Conservation (phyloP, 2,888 invertebrate genomes). For the Dicyrtomina minuta region DNA sequence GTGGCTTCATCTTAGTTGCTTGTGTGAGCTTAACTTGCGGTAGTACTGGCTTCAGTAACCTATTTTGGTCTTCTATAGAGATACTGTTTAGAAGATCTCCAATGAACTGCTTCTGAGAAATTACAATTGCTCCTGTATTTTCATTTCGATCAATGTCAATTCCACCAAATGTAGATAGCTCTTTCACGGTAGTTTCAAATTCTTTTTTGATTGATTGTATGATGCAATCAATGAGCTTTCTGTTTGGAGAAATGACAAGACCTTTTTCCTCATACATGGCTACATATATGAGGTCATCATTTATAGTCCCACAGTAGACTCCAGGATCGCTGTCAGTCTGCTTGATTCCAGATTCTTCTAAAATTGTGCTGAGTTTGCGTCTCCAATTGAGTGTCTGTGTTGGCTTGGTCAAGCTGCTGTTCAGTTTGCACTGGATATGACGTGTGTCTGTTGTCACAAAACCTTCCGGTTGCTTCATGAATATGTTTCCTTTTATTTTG, state of each 20-base stretch:
- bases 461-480: conserved; percentile 26
- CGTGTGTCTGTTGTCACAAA: too few species aligned
- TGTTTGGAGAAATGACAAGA: conserved; percentile 11
- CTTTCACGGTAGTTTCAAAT: background rate
- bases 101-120: background rate
- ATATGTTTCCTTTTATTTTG: conserved; percentile 24
- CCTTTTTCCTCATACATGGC: conserved; percentile 50
- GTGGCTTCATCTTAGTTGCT: background rate
- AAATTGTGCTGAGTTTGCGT: conserved; percentile 26
- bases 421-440: conserved; percentile 33
- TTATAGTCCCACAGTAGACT: conserved; percentile 19
- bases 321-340: conserved; percentile 34
- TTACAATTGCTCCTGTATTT: background rate
- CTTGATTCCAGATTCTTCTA: conserved; percentile 11
- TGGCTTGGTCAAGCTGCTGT: conserved; percentile 46
- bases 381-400: conserved; percentile 48
- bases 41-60: background rate
- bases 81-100: background rate
- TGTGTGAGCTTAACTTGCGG: too few species aligned
- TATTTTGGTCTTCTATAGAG: background rate
- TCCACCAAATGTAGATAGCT: background rate
- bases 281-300: too few species aligned
- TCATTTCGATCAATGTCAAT: background rate
- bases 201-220: background rate
- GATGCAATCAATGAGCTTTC: background rate